Base-by-base conservation (phyloP, 2,113 vertebrate species). In the Nibea albiflora region DNA sequence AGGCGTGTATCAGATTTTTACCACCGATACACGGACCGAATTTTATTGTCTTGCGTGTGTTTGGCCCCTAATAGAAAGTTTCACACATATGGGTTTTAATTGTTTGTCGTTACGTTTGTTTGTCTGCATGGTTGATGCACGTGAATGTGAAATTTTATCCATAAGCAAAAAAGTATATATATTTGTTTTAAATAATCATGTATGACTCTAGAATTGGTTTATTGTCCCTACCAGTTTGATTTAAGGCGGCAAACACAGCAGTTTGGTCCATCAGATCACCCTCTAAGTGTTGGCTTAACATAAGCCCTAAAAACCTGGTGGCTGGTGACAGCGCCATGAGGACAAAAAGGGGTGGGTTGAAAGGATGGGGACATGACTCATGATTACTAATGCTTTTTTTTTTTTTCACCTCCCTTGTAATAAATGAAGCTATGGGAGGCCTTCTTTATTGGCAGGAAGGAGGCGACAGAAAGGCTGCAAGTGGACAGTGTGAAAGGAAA, bases 321-420 rank as follows among this genome's bases (percentile, higher is more conserved):
- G 26, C 39, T 35, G 47, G 31, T 63, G 52, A 67, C 16, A 17
- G n/a, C 26, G 28, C 17, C 47, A 3, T 54, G 65, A 60, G 58
- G 58, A 56, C 72, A 44, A 28, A 39, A 46, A 31, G 19, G 22
- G 67, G 53, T n/a, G 52, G 9, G 73, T 65, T 71, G 69, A 80
- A 61, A 70, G 73, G 35, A 82, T 3, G 44, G 56, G 73, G 42
- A 76, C 78, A 66, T 85, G 84, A 89, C 81, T 90, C 87, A 83
- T 54, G 74, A 88, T 81, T 61, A 56, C 70, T 78, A 68, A 81
- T 73, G 71, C 56, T 80, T 84, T 65, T 79, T 80, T 84, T 65
- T 79, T 79, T 84, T 65, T 79, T 79, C 72, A 83, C 73, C 56
- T 81, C 56, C 26, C 58, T 75, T 79, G 64, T 84, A 84, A 87